Percentiles rank a stretch among this genome's conserved stretches.
phyloP scores from a whole-genome alignment of 2,888 invertebrate genomes.

The Drosophila picticornis region DNA sequence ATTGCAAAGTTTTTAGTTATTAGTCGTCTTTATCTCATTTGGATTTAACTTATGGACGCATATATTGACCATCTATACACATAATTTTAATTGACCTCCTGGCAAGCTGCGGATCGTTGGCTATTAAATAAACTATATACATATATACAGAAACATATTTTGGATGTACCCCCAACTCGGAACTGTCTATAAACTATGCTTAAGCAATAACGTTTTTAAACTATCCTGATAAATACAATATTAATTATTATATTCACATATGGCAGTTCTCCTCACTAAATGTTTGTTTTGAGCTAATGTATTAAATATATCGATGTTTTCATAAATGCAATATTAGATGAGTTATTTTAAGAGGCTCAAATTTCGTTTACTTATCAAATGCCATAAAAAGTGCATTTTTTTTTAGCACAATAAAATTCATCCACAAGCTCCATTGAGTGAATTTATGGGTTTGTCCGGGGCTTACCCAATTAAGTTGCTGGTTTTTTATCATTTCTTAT shows the following conservation, averaged over 20 bases:
- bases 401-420: conserved; percentile 51
- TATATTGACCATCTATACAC: conserved; percentile 13
- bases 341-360: conserved; percentile 4
- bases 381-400: conserved; percentile 1
- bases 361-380: conserved; percentile 2
- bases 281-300: conserved; percentile 26
- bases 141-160: neutral
- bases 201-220: conserved; percentile 38
- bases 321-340: conserved; percentile 14
- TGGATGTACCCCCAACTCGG: conserved; percentile 7
- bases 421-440: conserved; percentile 21
- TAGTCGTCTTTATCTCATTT: conserved; percentile 65
- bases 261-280: conserved; percentile 11
- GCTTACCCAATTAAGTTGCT: neutral
- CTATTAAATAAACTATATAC: conserved; percentile 30
- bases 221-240: conserved; percentile 27
- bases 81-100: conserved; percentile 43
- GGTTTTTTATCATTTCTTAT: neutral
- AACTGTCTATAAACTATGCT: conserved; percentile 23
- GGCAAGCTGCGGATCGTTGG: conserved; percentile 48
- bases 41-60: conserved; percentile 43
- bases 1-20: conserved; percentile 53
- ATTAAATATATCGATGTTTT: conserved; percentile 23
- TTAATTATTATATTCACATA: conserved; percentile 30
- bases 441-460: conserved; percentile 39